Conservation (phyloP, 2,797 vertebrate genomes). For the Rhinella marina region DNA sequence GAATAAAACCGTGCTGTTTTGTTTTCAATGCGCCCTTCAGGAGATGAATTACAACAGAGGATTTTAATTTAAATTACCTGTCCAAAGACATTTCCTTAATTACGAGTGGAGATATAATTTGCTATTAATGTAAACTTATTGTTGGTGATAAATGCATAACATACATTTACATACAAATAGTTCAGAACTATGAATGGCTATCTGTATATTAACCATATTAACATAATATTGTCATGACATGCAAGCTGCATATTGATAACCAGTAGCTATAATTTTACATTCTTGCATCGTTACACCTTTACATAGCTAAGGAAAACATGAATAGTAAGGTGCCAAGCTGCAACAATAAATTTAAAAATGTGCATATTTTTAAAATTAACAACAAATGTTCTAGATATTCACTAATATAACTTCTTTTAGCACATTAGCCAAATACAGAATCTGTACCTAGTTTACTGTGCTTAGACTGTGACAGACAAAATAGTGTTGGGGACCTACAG, state of each 20-base stretch:
- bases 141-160: too few species aligned
- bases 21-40: too few species aligned
- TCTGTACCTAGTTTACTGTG: conserved; percentile 36
- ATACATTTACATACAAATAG: too few species aligned
- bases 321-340: background rate
- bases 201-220: too few species aligned
- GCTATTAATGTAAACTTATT: too few species aligned
- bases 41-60: too few species aligned
- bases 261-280: background rate
- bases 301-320: background rate
- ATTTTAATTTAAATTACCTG: too few species aligned
- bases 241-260: background rate
- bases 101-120: too few species aligned
- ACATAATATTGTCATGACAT: background rate
- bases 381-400: conserved; percentile 46
- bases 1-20: too few species aligned
- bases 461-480: conserved; percentile 44
- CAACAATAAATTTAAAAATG: conserved; percentile 11
- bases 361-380: conserved; percentile 30
- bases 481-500: conserved; percentile 13
- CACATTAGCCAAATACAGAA: background rate
- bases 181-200: too few species aligned
- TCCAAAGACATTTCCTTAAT: too few species aligned
- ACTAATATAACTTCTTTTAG: conserved; percentile 34
- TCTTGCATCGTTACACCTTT: background rate